Evolutionary conservation across 2,113 vertebrate genomes (phyloP), one percentile per base, ranked within the genome.

Genomic region (Zingel zingel): DNA sequence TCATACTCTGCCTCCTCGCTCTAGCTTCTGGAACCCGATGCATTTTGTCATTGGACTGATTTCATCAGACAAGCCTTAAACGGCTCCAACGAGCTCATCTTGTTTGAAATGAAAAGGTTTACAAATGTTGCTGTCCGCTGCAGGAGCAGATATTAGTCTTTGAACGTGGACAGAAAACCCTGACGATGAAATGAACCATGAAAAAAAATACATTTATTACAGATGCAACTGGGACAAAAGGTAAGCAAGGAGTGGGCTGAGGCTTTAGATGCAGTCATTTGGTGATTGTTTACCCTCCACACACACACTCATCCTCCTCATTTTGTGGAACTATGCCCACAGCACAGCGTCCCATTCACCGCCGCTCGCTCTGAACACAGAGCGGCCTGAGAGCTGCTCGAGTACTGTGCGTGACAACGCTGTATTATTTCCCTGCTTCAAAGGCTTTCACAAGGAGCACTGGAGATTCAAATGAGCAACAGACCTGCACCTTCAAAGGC

Each of bases 391-490:
- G 67, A 19, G 59, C 53, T 47, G 66, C 65, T 79, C 23, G 3
- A 54, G 19, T 18, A 19, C 64, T 4, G 23, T 0, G 4, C 30
- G 5, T 65, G 56, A 79, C 69, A 64, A 77, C 57, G 3, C 33
- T 18, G 6, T 33, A 79, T 79, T 59, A 72, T 68, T 43, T 10
- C 19, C 18, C 5, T 21, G 54, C 79, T 77, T 77, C 67, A 86
- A 77, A 83, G 72, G 57, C 61, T 79, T 69, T 30, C 68, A 66
- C 11, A 25, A 43, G 62, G 57, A 78, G 77, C n/a, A 3, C 69
- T 62, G 68, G 18, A 79, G 47, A 79, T 71, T 66, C 45, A 70
- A 45, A 79, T 62, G 67, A 57, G 69, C 11, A 30, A 10, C 39
- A 43, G 39, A 43, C 39, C 39, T 2, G 4, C 14, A 50, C 61